Conservation (phyloP, 2,113 vertebrate genomes). For the Laticauda colubrina region DNA sequence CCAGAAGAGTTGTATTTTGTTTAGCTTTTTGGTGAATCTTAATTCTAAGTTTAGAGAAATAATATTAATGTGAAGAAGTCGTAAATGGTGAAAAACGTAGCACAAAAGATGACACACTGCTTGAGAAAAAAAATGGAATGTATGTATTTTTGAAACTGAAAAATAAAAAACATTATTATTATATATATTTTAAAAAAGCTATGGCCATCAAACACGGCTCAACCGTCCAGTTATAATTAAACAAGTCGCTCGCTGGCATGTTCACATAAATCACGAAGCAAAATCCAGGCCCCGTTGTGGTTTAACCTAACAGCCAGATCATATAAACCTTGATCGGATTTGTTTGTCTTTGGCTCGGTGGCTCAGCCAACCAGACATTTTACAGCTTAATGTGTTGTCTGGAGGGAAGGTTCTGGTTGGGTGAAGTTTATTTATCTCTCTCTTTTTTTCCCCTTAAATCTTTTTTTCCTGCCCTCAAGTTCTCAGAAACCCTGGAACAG, state of each 20-base stretch:
- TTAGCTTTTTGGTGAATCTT: no score
- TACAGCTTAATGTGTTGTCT: neutral
- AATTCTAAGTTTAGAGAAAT: no score
- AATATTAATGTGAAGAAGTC: no score
- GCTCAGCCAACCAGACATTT: neutral
- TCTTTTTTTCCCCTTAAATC: neutral
- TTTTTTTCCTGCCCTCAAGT: slow-evolving; percentile 58
- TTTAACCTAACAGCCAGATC: neutral
- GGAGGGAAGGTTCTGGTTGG: neutral
- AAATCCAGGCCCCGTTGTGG: neutral
- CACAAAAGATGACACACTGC: no score
- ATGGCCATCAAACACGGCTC: neutral
- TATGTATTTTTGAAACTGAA: no score
- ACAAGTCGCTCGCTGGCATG: neutral
- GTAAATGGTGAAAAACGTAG: no score
- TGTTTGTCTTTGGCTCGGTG: neutral
- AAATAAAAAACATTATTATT: no score
- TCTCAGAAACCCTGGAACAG: slow-evolving; percentile 76
- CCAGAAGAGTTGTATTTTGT: no score
- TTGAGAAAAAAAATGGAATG: no score
- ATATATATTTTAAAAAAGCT: no score
- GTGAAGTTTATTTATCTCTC: neutral
- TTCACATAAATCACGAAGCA: neutral
- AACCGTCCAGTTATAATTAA: neutral
- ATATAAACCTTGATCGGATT: neutral